Base-by-base conservation (phyloP, 2,797 vertebrate genomes). In the Odontamblyopus lacepedii region DNA sequence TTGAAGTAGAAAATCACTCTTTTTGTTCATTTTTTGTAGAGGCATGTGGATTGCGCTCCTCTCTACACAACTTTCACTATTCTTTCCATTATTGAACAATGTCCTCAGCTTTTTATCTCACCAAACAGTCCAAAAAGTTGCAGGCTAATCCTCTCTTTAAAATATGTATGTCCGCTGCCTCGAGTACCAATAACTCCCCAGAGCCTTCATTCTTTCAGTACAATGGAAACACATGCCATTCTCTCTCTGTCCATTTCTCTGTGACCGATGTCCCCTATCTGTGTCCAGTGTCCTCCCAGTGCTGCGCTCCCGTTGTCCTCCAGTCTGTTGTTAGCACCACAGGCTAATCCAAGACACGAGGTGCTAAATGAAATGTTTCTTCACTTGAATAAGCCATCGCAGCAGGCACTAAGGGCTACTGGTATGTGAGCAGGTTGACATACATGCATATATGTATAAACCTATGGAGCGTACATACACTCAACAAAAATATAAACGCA, bases 171-270 rank as follows among this genome's bases (percentile, higher is more conserved):
- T 78, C 63, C 4, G 13, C 41, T 15, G 48, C 59, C 29, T 30
- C 5, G n/a, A 64, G 63, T 29, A 69, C 73, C 75, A 55, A 83
- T 91, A 89, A 91, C 91, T 90, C 85, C 72, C 35, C 32, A 63
- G 32, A 82, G 74, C 75, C 76, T 85, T 88, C 61, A 77, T 72
- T 81, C 75, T 75, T 85, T 88, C 61, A 77, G 72, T 81, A 77
- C 83, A 83, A 87, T 81, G 67, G 87, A 71, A 86, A 89, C 83
- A 76, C 83, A 82, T 80, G 71, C 75, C 35, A 9, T 38, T 38
- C 35, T 38, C 35, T 77, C 7, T 38, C 35, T 77, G 67, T 78
- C 89, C 91, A 89, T 86, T 66, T 18, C 59, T 65, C 32, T 56
- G 69, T 76, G 68, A 69, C 72, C n/a, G 71, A 68, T 60, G 56